Evolutionary conservation across 2,113 vertebrate genomes (phyloP).

Genomic region (Macaca fascicularis): T2T-MFA8v1.1 NC_088388.1:81999501-82000000

Average conservation of each 20-base stretch:
- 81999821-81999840: background rate
- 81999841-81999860: background rate
- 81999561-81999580: background rate
- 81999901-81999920: background rate
- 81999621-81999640: too few relatives aligned
- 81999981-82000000: background rate
- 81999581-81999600: background rate
- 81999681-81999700: too few relatives aligned
- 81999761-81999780: too few relatives aligned
- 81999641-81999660: too few relatives aligned
- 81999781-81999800: too few relatives aligned
- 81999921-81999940: background rate
- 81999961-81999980: background rate
- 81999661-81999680: too few relatives aligned
- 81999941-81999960: background rate
- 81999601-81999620: too few relatives aligned
- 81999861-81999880: background rate
- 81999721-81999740: too few relatives aligned
- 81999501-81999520: background rate
- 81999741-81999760: too few relatives aligned
- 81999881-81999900: background rate
- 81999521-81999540: background rate
- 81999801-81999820: too few relatives aligned
- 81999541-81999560: background rate
- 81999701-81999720: too few relatives aligned